A percentile compares a stretch with the other conserved stretches of the same genome.
Conservation (phyloP, 2,797 vertebrate genomes). For the Botia kubotai region DNA sequence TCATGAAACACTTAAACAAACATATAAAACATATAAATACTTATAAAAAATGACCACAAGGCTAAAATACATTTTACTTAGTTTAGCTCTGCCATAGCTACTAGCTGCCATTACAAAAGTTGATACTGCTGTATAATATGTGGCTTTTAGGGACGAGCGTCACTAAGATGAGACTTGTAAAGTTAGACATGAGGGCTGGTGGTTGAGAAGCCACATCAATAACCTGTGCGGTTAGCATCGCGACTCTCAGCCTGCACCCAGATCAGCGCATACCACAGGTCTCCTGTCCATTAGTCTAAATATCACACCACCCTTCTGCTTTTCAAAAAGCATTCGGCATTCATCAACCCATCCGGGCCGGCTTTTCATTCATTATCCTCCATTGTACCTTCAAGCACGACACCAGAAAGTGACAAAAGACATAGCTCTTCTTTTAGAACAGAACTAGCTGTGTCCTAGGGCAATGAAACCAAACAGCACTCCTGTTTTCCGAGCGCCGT, state of each 20-base stretch:
- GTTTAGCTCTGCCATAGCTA: not conserved
- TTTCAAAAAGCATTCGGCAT: conserved; percentile 54
- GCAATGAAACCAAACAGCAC: conserved; percentile 65
- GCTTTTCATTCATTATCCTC: conserved; percentile 38
- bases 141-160: conserved; percentile 47
- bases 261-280: conserved; percentile 57
- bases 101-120: conserved; percentile 56
- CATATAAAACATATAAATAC: too few relatives aligned
- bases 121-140: conserved; percentile 45
- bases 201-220: conserved; percentile 67
- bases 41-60: too few relatives aligned
- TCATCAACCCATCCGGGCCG: conserved; percentile 57
- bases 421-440: conserved; percentile 3
- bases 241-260: conserved; percentile 53
- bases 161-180: conserved; percentile 67
- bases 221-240: conserved; percentile 60
- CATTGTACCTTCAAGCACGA: conserved; percentile 44
- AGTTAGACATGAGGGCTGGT: conserved; percentile 60
- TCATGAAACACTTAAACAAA: too few relatives aligned
- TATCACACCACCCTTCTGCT: conserved; percentile 47
- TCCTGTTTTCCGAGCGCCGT: conserved; percentile 65
- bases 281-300: conserved; percentile 48
- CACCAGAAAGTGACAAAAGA: conserved; percentile 6
- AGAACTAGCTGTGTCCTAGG: conserved; percentile 57
- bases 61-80: too few relatives aligned